These are phyloP conservation scores for Nasonovia ribisnigri DNA, from an alignment of 2,888 invertebrate genomes.

Conservation along the genomic window DNA sequence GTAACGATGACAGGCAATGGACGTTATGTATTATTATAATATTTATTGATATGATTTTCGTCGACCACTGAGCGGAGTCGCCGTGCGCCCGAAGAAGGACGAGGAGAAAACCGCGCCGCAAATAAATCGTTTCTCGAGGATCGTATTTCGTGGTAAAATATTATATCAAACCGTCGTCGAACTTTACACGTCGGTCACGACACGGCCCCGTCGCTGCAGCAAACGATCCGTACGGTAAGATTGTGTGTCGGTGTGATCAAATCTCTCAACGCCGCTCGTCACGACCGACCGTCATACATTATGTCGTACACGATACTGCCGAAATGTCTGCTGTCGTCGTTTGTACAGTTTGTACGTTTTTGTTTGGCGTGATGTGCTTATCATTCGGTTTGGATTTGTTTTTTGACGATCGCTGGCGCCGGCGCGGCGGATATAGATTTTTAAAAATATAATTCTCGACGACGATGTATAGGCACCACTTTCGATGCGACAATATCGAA, in stretches of 20 bases:
- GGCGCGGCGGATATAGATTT: not conserved
- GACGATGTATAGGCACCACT: too few species aligned
- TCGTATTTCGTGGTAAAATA: not conserved
- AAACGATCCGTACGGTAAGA: slow-evolving; percentile 20
- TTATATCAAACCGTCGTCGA: not conserved
- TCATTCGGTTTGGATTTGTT: not conserved
- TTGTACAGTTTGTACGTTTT: not conserved
- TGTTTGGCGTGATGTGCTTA: not conserved
- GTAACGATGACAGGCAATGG: too few species aligned
- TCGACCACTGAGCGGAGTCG: not conserved
- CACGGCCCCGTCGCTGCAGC: not conserved
- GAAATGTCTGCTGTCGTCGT: not conserved
- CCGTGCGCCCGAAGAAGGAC: not conserved
- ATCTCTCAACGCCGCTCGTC: not conserved
- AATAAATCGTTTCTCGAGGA: not conserved
- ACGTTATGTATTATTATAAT: too few species aligned
- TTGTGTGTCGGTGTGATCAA: slow-evolving; percentile 1
- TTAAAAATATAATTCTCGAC: not conserved
- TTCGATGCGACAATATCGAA: too few species aligned
- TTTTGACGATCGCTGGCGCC: not conserved
- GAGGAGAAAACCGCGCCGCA: not conserved
- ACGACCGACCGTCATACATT: not conserved
- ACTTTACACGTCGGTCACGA: not conserved
- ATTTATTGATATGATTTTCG: not conserved
- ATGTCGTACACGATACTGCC: not conserved